These are phyloP conservation scores for Fistularia commersonii DNA, from an alignment of 2,797 vertebrate genomes.

Conservation along the genomic window DNA sequence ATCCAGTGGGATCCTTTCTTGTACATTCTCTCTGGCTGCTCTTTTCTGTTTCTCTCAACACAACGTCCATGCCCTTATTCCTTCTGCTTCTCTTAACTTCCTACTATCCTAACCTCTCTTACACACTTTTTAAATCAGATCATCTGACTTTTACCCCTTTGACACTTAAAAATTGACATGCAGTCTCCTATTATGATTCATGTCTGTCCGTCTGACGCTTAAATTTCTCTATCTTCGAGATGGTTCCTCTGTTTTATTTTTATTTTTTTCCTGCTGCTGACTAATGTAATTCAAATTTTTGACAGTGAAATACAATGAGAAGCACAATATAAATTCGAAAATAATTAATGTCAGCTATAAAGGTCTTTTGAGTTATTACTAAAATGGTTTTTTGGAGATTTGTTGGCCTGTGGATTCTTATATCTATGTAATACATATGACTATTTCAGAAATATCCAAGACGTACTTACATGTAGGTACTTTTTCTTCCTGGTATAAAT, in stretches of 20 bases:
- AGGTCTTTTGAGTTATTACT: slow-evolving; percentile 5
- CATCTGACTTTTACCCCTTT: slow-evolving; percentile 39
- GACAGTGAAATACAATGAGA: neutral
- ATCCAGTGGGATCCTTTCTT: slow-evolving; percentile 53
- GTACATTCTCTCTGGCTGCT: slow-evolving; percentile 45
- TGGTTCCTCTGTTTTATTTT: slow-evolving; percentile 18
- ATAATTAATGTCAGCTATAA: neutral
- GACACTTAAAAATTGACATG: slow-evolving; percentile 32
- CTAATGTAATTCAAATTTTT: neutral
- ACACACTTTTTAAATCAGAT: slow-evolving; percentile 40
- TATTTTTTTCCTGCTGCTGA: slow-evolving; percentile 2
- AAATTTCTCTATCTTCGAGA: slow-evolving; percentile 24
- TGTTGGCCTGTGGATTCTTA: neutral
- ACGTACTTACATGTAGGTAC: too few species aligned
- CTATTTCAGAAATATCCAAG: too few species aligned
- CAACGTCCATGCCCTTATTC: slow-evolving; percentile 28
- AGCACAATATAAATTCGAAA: neutral
- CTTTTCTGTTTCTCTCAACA: slow-evolving; percentile 46
- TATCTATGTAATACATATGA: too few species aligned
- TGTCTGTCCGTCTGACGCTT: slow-evolving; percentile 3
- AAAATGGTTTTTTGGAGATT: neutral
- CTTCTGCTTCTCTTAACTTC: slow-evolving; percentile 32
- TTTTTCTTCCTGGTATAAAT: too few species aligned
- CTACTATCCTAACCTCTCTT: slow-evolving; percentile 19
- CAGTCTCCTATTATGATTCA: neutral